These are phyloP conservation scores for Rhyacichthys aspro DNA, from an alignment of 2,797 vertebrate species.

Conservation along the genomic window DNA sequence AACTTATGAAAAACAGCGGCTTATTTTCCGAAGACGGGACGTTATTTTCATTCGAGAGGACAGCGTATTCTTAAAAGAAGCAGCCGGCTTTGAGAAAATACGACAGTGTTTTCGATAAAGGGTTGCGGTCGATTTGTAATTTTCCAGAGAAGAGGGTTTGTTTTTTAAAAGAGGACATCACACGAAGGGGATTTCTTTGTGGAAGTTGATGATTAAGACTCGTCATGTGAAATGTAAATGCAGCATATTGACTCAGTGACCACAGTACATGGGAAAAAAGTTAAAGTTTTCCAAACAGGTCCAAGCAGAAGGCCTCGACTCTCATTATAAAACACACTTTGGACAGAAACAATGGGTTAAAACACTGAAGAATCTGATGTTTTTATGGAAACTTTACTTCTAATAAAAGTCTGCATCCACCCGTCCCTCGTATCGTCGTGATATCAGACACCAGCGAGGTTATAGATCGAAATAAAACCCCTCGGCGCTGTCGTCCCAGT, in stretches of 20 bases:
- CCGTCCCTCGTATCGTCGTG: constrained; percentile 39
- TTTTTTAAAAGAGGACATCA: background rate
- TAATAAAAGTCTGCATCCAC: constrained; percentile 51
- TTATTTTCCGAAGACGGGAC: constrained; percentile 23
- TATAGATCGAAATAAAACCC: constrained; percentile 58
- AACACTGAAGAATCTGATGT: background rate
- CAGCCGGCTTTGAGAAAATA: background rate
- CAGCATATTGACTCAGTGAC: constrained; percentile 27
- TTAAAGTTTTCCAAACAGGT: too few species aligned
- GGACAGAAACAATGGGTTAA: too few species aligned
- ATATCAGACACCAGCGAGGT: constrained; percentile 41
- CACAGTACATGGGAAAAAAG: too few species aligned
- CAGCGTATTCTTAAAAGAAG: background rate
- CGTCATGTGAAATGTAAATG: constrained; percentile 19
- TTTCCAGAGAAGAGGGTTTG: background rate
- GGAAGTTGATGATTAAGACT: constrained; percentile 33
- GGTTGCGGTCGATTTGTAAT: background rate
- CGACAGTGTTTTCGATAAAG: background rate
- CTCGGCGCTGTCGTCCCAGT: constrained; percentile 75
- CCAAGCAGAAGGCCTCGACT: too few species aligned
- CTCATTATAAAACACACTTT: too few species aligned
- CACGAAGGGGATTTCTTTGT: constrained; percentile 13
- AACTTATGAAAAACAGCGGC: constrained; percentile 16
- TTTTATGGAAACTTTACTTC: constrained; percentile 14
- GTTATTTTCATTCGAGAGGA: constrained; percentile 14